phyloP scores from a whole-genome alignment of 2,113 vertebrate species.

The Perognathus longimembris region DNA sequence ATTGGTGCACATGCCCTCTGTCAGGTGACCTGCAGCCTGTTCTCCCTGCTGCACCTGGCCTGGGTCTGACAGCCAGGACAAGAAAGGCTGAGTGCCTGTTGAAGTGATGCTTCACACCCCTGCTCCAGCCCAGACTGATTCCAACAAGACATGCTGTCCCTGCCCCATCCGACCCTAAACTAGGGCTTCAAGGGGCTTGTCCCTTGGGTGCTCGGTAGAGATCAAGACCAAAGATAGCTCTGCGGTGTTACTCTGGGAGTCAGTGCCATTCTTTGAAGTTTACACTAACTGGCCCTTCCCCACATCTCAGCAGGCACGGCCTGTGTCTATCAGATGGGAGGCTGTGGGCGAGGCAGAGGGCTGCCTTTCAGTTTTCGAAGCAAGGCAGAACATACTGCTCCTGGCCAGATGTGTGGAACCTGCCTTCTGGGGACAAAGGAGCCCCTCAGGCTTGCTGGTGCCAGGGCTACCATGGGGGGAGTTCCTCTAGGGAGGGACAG shows the following conservation, averaged over 20 bases:
- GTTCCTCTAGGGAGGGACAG: not conserved
- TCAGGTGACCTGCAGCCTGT: not conserved
- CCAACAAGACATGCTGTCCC: not conserved
- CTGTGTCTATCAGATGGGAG: slow-evolving; percentile 17
- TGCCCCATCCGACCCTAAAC: not conserved
- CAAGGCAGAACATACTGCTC: slow-evolving; percentile 5
- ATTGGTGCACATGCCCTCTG: not conserved
- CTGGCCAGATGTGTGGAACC: slow-evolving; percentile 20
- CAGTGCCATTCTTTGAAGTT: not conserved
- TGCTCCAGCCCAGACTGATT: not conserved
- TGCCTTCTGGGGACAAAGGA: slow-evolving; percentile 22
- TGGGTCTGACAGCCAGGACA: not conserved
- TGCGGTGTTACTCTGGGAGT: not conserved
- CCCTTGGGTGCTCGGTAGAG: not conserved
- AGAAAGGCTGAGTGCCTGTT: not conserved
- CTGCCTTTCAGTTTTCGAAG: slow-evolving; percentile 23
- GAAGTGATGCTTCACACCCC: not conserved
- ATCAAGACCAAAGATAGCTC: not conserved
- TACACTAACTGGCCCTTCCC: not conserved
- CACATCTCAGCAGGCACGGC: not conserved
- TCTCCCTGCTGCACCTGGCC: not conserved
- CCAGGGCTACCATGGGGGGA: not conserved
- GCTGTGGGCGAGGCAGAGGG: not conserved
- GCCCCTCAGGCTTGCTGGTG: slow-evolving; percentile 28
- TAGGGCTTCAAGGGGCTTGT: too few relatives aligned